Evolutionary conservation across 2,888 invertebrate genomes (phyloP).

Genomic region (Campoplex capitator): DNA sequence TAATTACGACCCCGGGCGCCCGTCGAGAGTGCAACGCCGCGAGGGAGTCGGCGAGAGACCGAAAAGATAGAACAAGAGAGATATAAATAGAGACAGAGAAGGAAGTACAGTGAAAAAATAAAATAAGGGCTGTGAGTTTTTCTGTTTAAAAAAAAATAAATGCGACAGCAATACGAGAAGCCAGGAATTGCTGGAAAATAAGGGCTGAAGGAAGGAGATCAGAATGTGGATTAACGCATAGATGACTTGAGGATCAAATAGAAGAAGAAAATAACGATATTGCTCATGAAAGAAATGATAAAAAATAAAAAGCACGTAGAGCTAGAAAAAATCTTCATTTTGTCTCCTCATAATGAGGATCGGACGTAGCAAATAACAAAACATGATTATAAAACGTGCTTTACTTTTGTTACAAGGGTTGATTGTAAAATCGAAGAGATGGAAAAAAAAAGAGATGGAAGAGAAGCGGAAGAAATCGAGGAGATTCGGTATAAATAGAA

Average conservation of each 20-base stretch:
- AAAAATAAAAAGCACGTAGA: conserved; percentile 19
- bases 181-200: conserved; percentile 53
- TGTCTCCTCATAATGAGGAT: neutral
- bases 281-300: neutral
- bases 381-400: neutral
- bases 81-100: conserved; percentile 23
- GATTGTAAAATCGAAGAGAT: neutral
- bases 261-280: neutral
- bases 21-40: conserved; percentile 77
- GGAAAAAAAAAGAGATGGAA: conserved; percentile 4
- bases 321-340: no score
- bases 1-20: conserved; percentile 80
- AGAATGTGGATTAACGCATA: conserved; percentile 41
- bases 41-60: conserved; percentile 52
- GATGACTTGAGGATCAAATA: neutral
- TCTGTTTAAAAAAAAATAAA: conserved; percentile 3
- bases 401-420: neutral
- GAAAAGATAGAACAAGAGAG: conserved; percentile 48
- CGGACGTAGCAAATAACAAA: neutral
- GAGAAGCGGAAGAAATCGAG: neutral
- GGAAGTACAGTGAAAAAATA: conserved; percentile 23
- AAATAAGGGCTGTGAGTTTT: conserved; percentile 25
- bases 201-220: conserved; percentile 30
- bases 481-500: neutral
- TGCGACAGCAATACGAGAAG: conserved; percentile 36